phyloP scores from a whole-genome alignment of 1,140 invertebrate species.

The Heterodera schachtii region DNA sequence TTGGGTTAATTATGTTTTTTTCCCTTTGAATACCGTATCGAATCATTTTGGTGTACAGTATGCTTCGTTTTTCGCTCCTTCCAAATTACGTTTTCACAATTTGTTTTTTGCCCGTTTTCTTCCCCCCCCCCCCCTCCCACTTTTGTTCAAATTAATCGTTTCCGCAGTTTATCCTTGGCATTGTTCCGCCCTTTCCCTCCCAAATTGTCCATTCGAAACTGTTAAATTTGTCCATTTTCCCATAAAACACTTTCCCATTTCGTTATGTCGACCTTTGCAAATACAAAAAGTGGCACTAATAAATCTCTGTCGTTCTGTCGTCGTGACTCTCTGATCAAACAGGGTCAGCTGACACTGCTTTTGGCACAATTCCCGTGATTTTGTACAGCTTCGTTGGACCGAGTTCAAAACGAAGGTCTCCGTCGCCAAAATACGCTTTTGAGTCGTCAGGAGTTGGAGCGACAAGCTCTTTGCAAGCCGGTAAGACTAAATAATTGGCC shows the following conservation, averaged over 20 bases:
- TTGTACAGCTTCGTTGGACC: conserved; percentile 34
- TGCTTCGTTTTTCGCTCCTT: too few species aligned
- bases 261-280: not conserved
- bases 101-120: too few species aligned
- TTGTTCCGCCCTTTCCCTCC: not conserved
- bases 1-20: too few species aligned
- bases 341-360: conserved; percentile 14
- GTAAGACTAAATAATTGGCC: conserved; percentile 21
- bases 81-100: too few species aligned
- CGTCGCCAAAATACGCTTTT: conserved; percentile 52
- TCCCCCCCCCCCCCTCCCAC: not conserved
- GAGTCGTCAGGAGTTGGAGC: conserved; percentile 50
- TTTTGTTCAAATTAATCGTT: conserved; percentile 1
- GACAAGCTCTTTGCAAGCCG: conserved; percentile 44
- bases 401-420: conserved; percentile 51
- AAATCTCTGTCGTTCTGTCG: conserved; percentile 30
- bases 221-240: not conserved
- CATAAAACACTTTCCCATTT: not conserved
- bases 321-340: conserved; percentile 37
- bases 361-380: not conserved
- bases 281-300: not conserved
- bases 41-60: too few species aligned
- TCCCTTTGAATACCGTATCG: too few species aligned
- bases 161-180: not conserved
- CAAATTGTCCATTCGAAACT: not conserved